Base-by-base conservation (phyloP, 2,113 vertebrate genomes). In the Laterallus jamaicensis region DNA sequence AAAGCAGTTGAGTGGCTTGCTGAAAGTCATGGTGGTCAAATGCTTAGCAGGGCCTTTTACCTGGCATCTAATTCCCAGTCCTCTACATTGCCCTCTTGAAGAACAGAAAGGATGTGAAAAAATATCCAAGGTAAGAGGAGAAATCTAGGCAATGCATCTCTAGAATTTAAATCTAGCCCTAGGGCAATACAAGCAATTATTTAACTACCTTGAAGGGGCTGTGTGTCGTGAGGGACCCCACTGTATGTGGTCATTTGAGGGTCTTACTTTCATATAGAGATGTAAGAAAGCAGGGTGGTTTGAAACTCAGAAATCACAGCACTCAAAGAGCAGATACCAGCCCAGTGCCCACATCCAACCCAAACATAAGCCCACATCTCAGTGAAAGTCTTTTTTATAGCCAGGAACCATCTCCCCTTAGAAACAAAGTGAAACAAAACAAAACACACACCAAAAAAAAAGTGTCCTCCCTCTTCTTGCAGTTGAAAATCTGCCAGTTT, bases 141-240 rank as follows among this genome's bases (percentile, higher is more conserved):
- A 47, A 20, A 44, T 12, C 11, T 49, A 44, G 29, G 32, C 9
- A 52, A 6, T 10, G 26, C 10, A 0, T 1, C 60, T 26, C 56
- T 6, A 13, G 76, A 69, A 21, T 69, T 56, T 39, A 3, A 59
- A 54, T 63, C 35, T 19, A 52, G 24, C 62, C 21, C 37, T 10
- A n/a, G 52, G 44, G 28, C 35, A 54, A 62, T 11, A 22, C 13
- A 24, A 82, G 31, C 5, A 9, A 3, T 22, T 26, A 21, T 28
- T n/a, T 68, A 66, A 22, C 42, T 32, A 0, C 8, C 2, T 0
- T 31, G 39, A 15, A 76, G 47, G n/a, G 32, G 16, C 10, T 19
- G 31, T 15, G 14, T 50, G 31, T 0, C 31, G 42, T 39, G 54
- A 85, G 28, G 66, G 13, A 62, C 6, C 18, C 24, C 76, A 7